Base-by-base conservation (phyloP, 2,888 invertebrate species). In the Didymodactylos carnosus region DNA sequence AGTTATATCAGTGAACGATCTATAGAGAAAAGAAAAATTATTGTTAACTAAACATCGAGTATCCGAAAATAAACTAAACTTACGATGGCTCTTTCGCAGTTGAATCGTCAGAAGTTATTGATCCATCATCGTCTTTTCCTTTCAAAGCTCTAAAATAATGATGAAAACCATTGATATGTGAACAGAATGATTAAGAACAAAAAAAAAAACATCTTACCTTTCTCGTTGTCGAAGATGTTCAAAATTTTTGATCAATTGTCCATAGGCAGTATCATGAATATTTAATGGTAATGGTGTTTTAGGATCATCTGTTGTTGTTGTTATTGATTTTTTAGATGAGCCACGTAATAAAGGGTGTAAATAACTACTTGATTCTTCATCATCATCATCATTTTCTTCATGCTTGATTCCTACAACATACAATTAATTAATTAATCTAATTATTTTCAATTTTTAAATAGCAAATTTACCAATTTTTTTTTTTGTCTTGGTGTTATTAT, bases 271-370 rank as follows among this genome's bases (percentile, higher is more conserved):
- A 76, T 82, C 80, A 73, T 80, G 78, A 16, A 82, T 79, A 39
- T 80, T 80, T n/a, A 77, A 76, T 23, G 35, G 62, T 19, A 62
- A 11, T 1, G 62, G 76, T 53, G 0, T 78, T 81, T 77, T 76
- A 6, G 62, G 1, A 35, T 62, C 35, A 10, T 62, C 35, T 62
- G 35, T 29, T 29, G 19, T 3, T 35, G 8, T 35, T 10, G 35
- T 0, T 35, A 1, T 29, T 35, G 29, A 29, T 35, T 3, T 70
- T 49, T 70, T 72, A 0, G 40, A n/a, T 4, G 41, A 19, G 27
- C 71, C 43, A 19, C 71, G 39, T 25, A 75, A 49, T 16, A 75
- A 43, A 16, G 91, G 92, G 83, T 92, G 92, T 29, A 92, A 86
- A 80, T 92, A 92, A 73, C 80, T 79, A 75, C 80, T 80, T 76